Evolutionary conservation across 2,113 vertebrate genomes (phyloP), one percentile per base, ranked within the genome.

Genomic region (Octodon degus): DNA sequence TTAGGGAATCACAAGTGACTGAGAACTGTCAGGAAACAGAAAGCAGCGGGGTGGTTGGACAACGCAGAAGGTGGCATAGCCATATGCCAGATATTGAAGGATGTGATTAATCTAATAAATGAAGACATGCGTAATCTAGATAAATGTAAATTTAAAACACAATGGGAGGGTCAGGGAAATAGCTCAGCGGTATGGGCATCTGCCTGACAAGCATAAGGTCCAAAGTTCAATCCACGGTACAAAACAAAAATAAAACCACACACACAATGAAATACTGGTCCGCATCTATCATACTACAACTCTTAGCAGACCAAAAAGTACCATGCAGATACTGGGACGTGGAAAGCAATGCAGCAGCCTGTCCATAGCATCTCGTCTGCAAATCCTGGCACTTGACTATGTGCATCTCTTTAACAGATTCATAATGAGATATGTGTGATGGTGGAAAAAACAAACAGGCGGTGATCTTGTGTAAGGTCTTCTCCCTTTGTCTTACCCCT

Each of bases 91-190:
- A 7, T 94, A 74, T 30, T 37, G 53, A 86, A 37, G 32, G 13
- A 32, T 74, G 60, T 19, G 68, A 74, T 86, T 81, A 81, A 90
- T 62, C 53, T 82, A 80, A 68, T 81, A 89, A 82, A 62, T 50
- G 84, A 70, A 81, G 68, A 90, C 80, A 50, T 74, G 14, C 84
- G 1, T 5, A 83, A 84, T 70, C 94, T 60, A 77, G 81, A 85
- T n/a, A 94, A 80, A 89, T 86, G 16, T 14, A 74, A 86, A 89
- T 62, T 79, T 40, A 37, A 87, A 94, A 89, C 80, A 89, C 80
- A 92, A n/a, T 25, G 12, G 10, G 7, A 50, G 50, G 50, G 50
- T 50, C 50, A 50, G 50, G 50, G 50, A 50, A 50, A 50, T 50
- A 50, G 50, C 50, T 50, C 50, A 50, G 50, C 11, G 50, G 50